Evolutionary conservation across 2,888 invertebrate species (phyloP).

Genomic region (Chalcis sispes): DNA sequence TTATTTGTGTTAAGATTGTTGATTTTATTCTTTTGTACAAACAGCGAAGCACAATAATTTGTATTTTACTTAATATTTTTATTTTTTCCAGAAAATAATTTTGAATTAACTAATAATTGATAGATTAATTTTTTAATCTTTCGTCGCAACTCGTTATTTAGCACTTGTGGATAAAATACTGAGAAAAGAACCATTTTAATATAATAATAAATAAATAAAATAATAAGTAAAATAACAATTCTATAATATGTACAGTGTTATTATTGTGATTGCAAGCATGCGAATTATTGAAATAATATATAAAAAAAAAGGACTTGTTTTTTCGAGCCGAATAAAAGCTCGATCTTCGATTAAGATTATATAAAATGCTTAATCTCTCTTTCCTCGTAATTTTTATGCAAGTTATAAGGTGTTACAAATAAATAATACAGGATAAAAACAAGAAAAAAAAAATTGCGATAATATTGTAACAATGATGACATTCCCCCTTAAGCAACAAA

Average conservation of each 20-base stretch:
- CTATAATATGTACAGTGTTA: slow-evolving; percentile 48
- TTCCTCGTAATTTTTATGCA: slow-evolving; percentile 35
- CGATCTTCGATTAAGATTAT: slow-evolving; percentile 9
- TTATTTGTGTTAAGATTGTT: no score
- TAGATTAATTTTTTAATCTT: no score
- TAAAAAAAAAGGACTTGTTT: slow-evolving; percentile 11
- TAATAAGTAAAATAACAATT: slow-evolving; percentile 10
- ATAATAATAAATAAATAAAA: neutral
- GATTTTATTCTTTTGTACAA: no score
- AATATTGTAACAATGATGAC: slow-evolving; percentile 13
- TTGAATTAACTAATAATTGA: no score
- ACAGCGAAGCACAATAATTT: no score
- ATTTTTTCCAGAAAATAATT: no score
- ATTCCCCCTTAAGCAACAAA: neutral
- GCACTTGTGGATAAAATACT: neutral
- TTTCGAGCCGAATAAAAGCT: slow-evolving; percentile 19
- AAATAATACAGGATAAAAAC: no score
- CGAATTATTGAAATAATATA: slow-evolving; percentile 15
- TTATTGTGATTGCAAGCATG: slow-evolving; percentile 43
- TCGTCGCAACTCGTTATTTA: no score
- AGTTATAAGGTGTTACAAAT: slow-evolving; percentile 6
- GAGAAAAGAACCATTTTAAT: no score
- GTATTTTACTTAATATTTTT: no score
- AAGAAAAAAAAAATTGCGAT: no score
- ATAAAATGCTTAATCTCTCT: slow-evolving; percentile 30